Percentiles rank a stretch among this genome's conserved stretches.
Conservation (phyloP, 2,797 vertebrate genomes). For the Acrocephalus scirpaceus region DNA sequence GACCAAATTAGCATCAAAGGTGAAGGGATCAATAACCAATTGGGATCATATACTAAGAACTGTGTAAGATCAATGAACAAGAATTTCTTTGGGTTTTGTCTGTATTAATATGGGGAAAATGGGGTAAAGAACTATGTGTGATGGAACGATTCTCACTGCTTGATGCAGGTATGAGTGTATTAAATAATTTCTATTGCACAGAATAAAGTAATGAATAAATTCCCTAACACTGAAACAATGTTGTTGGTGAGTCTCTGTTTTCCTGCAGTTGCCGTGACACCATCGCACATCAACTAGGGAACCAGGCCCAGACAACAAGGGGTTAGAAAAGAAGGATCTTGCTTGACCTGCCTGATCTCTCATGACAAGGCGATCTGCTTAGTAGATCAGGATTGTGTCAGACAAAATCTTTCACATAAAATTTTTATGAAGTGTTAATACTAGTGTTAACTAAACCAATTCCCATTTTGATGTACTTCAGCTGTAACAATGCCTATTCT, state of each 20-base stretch:
- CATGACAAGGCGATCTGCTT: neutral
- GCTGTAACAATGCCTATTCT: neutral
- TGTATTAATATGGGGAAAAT: neutral
- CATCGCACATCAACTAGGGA: no score
- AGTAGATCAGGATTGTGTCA: neutral
- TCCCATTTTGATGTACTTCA: neutral
- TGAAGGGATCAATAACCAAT: neutral
- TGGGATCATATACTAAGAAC: neutral
- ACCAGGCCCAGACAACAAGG: accelerated
- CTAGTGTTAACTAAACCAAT: neutral
- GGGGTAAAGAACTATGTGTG: neutral
- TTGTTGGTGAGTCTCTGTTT: neutral
- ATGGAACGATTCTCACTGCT: neutral
- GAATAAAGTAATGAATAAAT: neutral
- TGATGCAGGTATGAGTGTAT: no score
- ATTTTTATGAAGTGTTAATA: neutral
- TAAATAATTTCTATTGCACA: neutral
- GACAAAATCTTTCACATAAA: neutral
- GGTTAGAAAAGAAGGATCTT: neutral
- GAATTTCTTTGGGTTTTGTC: neutral
- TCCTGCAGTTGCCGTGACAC: neutral
- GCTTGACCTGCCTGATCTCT: neutral
- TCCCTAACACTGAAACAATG: neutral
- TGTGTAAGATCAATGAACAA: neutral
- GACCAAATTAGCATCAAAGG: neutral